Evolutionary conservation across 2,113 vertebrate genomes (phyloP).

Genomic region (Chitala chitala): DNA sequence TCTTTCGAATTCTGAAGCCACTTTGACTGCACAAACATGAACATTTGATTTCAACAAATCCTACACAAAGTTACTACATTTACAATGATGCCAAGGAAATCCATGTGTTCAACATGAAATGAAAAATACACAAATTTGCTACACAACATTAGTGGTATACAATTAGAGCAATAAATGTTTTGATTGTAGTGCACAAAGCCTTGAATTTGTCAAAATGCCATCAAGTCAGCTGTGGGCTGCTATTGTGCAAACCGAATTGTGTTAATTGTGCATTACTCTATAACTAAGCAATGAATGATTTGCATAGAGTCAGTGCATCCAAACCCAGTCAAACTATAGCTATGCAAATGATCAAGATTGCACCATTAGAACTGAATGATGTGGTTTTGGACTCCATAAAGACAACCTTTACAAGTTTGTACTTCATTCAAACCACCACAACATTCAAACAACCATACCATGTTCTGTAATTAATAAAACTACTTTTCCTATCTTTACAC

Average conservation of each 20-base stretch:
- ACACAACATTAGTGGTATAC: neutral
- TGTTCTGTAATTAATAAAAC: neutral
- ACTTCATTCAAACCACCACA: neutral
- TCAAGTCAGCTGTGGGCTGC: neutral
- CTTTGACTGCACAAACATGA: neutral
- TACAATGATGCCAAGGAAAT: neutral
- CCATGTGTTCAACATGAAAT: neutral
- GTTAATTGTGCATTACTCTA: neutral
- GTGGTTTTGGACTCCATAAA: neutral
- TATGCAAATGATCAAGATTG: too few species aligned
- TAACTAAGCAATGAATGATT: neutral
- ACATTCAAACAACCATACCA: neutral
- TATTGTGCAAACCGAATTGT: neutral
- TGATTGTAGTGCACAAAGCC: neutral
- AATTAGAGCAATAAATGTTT: neutral
- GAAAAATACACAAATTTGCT: neutral
- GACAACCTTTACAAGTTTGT: neutral
- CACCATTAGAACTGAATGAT: too few species aligned
- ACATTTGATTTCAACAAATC: neutral
- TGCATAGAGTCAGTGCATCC: neutral
- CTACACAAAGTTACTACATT: neutral
- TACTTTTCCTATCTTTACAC: too few species aligned
- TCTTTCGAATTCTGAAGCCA: neutral
- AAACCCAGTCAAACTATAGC: neutral
- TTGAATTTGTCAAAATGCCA: neutral